Evolutionary conservation across 2,888 invertebrate genomes (phyloP).

Genomic region (Neoscelio sp.): DNA sequence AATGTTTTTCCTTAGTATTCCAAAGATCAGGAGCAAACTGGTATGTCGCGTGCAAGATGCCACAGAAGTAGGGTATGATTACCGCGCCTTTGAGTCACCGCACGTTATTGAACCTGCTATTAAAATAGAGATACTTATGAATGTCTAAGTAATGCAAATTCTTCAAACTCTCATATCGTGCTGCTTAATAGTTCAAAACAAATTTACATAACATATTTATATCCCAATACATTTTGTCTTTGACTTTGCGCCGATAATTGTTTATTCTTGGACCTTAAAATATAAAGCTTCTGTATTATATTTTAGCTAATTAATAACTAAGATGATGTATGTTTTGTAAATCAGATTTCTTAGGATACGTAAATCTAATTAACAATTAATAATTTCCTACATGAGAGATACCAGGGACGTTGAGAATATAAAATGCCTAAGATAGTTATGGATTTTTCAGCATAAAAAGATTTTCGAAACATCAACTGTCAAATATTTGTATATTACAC

Average conservation of each 20-base stretch:
- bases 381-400: too few species aligned
- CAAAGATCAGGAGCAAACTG: constrained; percentile 18
- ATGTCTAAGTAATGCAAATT: constrained; percentile 34
- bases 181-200: constrained; percentile 23
- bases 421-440: too few species aligned
- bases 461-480: too few species aligned
- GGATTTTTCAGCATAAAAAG: too few species aligned
- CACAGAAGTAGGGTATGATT: constrained; percentile 19
- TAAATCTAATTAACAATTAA: too few species aligned
- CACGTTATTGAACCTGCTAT: constrained; percentile 41
- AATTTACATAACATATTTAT: constrained; percentile 36
- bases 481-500: too few species aligned
- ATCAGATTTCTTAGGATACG: too few species aligned
- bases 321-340: constrained; percentile 33
- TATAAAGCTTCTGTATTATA: constrained; percentile 1
- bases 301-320: constrained; percentile 18
- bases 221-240: constrained; percentile 9
- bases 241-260: constrained; percentile 11
- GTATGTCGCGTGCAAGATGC: constrained; percentile 31
- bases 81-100: constrained; percentile 29
- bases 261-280: constrained; percentile 35
- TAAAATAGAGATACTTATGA: constrained; percentile 45
- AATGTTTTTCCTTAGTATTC: constrained; percentile 1
- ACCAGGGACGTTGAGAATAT: too few species aligned
- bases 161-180: not conserved